Percentiles rank a stretch among this genome's conserved stretches.
These are phyloP conservation scores for Misgurnus anguillicaudatus DNA, from an alignment of 2,113 vertebrate genomes.

Conservation along the genomic window DNA sequence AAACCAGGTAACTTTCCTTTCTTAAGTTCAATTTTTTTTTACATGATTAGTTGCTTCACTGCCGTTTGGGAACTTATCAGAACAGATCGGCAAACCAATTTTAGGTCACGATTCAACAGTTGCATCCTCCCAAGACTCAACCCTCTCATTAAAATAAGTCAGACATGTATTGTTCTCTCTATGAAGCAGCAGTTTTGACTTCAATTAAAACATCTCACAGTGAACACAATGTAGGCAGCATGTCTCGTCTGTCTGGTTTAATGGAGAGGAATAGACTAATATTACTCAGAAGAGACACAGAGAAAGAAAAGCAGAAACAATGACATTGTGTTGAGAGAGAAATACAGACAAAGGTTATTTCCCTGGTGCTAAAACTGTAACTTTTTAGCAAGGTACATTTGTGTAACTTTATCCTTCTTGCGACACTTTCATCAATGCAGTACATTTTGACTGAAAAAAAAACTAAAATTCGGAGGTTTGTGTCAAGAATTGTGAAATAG, in stretches of 20 bases:
- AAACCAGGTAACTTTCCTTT: too few relatives aligned
- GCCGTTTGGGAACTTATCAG: too few relatives aligned
- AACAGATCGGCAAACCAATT: not conserved
- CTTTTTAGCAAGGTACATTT: not conserved
- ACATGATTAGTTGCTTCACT: too few relatives aligned
- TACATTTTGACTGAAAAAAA: slow-evolving; percentile 1
- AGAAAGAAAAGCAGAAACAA: slow-evolving; percentile 10
- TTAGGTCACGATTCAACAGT: not conserved
- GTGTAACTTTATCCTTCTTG: not conserved
- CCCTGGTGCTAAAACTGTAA: not conserved
- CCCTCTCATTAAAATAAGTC: not conserved
- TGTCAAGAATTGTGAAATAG: not conserved
- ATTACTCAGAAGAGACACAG: not conserved
- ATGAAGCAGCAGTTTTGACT: not conserved
- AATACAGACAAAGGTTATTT: not conserved
- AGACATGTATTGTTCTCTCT: not conserved
- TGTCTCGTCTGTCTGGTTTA: not conserved
- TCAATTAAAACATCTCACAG: slow-evolving; percentile 4
- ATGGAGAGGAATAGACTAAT: not conserved
- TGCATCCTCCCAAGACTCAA: not conserved
- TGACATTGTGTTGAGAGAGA: not conserved
- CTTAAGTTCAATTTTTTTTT: too few relatives aligned
- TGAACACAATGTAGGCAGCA: not conserved
- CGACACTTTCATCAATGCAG: slow-evolving; percentile 2
- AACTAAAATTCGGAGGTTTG: not conserved